Percentiles rank a stretch among this genome's conserved stretches.
Evolutionary conservation across 2,113 vertebrate genomes (phyloP).

Genomic region (Nestor notabilis): DNA sequence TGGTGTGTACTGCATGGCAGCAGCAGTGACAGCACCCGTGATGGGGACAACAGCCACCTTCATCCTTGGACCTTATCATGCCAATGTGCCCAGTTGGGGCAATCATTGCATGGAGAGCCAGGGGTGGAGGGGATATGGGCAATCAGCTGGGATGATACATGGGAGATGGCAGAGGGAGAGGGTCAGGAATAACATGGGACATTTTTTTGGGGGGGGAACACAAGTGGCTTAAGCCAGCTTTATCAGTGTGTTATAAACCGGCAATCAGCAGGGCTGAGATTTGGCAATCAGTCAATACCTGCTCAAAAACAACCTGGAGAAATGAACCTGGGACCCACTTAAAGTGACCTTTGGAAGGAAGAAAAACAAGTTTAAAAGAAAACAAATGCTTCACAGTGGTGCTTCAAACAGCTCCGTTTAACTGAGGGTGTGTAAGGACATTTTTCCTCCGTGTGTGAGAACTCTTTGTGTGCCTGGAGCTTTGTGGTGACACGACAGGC

Average conservation of each 20-base stretch:
- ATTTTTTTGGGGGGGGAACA: neutral
- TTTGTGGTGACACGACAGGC: neutral
- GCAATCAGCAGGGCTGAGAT: conserved; percentile 23
- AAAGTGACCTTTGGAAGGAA: conserved; percentile 64
- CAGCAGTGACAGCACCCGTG: fast-evolving
- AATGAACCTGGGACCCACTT: conserved; percentile 25
- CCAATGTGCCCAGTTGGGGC: fast-evolving
- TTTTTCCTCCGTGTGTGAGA: neutral
- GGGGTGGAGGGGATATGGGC: neutral
- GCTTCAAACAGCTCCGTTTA: neutral
- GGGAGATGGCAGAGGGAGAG: neutral
- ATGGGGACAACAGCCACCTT: neutral
- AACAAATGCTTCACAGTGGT: conserved; percentile 5
- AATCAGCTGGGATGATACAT: neutral
- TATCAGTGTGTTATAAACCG: neutral
- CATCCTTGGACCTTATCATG: neutral
- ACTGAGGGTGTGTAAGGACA: conserved; percentile 26
- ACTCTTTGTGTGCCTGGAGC: neutral
- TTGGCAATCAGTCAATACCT: conserved; percentile 47
- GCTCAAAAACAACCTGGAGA: conserved; percentile 17
- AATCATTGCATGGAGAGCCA: fast-evolving
- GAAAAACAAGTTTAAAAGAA: conserved; percentile 70
- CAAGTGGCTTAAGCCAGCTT: neutral
- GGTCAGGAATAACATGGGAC: neutral
- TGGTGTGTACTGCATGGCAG: fast-evolving